These are phyloP conservation scores for Eupithecia insigniata DNA, from an alignment of 2,888 invertebrate species.

Conservation along the genomic window DNA sequence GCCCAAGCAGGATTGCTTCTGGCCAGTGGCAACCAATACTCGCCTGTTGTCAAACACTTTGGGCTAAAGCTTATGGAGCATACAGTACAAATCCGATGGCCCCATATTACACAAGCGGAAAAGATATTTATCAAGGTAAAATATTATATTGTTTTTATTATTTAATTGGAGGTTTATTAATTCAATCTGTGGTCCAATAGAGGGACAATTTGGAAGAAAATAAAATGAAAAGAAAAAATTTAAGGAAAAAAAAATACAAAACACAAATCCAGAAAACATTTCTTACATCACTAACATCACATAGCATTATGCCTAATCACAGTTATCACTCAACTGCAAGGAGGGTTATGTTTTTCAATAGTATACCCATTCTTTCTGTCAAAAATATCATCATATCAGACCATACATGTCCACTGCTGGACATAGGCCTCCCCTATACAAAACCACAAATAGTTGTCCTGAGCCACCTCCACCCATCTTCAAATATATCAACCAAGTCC, in stretches of 20 bases:
- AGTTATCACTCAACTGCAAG: too few species aligned
- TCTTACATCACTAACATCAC: not conserved
- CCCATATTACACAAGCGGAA: conserved; percentile 92
- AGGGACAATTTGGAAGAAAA: not conserved
- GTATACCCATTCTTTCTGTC: not conserved
- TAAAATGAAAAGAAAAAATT: too few species aligned
- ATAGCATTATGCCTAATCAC: not conserved
- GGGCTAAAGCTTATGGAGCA: conserved; percentile 97
- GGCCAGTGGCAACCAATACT: conserved; percentile 89
- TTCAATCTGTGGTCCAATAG: not conserved
- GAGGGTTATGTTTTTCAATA: not conserved
- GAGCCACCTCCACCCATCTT: too few species aligned
- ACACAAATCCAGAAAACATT: not conserved
- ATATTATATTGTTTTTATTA: not conserved
- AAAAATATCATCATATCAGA: too few species aligned
- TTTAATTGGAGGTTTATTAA: not conserved
- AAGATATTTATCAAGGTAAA: conserved; percentile 93
- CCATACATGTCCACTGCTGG: too few species aligned
- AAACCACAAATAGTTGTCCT: too few species aligned
- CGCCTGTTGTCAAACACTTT: conserved; percentile 93
- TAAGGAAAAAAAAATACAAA: too few species aligned
- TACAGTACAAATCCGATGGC: conserved; percentile 96
- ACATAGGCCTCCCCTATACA: too few species aligned
- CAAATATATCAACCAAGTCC: not conserved
- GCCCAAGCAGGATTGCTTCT: conserved; percentile 93